Percentiles rank a stretch among this genome's conserved stretches.
Evolutionary conservation across 2,888 invertebrate species (phyloP).

Genomic region (Plebejus anna): DNA sequence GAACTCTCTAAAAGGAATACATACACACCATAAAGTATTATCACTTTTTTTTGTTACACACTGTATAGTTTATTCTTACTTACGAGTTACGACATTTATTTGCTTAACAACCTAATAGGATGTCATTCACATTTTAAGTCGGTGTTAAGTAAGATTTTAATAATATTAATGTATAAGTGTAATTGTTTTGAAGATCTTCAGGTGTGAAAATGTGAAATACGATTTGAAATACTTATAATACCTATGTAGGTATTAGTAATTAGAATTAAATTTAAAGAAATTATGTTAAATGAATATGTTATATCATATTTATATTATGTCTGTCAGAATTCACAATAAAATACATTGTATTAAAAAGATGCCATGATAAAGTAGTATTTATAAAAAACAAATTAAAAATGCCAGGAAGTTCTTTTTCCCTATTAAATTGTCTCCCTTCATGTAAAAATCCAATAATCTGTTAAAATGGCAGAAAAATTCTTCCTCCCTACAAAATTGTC

Average conservation of each 20-base stretch:
- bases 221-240: not conserved
- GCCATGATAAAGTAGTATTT: too few species aligned
- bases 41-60: too few species aligned
- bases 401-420: too few species aligned
- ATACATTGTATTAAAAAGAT: too few species aligned
- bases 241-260: too few species aligned
- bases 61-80: not conserved
- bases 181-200: not conserved
- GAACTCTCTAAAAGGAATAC: too few species aligned
- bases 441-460: not conserved
- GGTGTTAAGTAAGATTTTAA: not conserved
- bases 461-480: not conserved
- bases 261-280: too few species aligned
- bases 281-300: too few species aligned
- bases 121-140: not conserved
- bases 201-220: not conserved
- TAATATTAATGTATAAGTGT: not conserved
- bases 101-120: not conserved
- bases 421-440: too few species aligned
- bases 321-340: not conserved
- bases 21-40: too few species aligned
- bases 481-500: not conserved
- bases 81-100: not conserved
- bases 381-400: too few species aligned
- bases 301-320: not conserved